Evolutionary conservation across 2,797 vertebrate species (phyloP).

Genomic region (Semaprochilodus insignis): DNA sequence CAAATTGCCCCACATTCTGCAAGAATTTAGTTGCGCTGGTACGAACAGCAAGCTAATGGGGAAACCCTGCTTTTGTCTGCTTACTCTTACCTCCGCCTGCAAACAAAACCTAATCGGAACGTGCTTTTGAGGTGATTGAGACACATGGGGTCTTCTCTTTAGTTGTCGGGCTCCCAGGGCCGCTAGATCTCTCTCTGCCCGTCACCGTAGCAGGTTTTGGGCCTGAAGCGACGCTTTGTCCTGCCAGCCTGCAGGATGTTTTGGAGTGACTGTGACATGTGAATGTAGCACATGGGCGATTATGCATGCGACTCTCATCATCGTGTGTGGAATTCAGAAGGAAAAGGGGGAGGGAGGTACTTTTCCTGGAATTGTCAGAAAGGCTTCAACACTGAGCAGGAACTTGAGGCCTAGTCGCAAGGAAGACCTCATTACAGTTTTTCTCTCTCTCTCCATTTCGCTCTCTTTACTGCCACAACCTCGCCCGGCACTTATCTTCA

Average conservation of each 20-base stretch:
- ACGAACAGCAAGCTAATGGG: neutral
- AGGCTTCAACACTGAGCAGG: neutral
- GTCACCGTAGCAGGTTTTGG: neutral
- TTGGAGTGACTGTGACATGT: slow-evolving; percentile 39
- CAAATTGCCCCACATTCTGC: neutral
- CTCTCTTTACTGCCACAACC: neutral
- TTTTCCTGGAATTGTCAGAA: slow-evolving; percentile 30
- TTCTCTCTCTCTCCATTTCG: slow-evolving; percentile 8
- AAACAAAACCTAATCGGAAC: neutral
- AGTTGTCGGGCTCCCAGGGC: neutral
- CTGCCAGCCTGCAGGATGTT: slow-evolving; percentile 14
- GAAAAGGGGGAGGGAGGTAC: slow-evolving; percentile 25
- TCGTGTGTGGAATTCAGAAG: slow-evolving; percentile 44
- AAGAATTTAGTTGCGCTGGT: neutral
- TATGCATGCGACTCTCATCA: slow-evolving; percentile 37
- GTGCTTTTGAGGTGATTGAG: neutral
- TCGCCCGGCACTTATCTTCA: slow-evolving; percentile 19
- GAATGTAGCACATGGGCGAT: slow-evolving; percentile 46
- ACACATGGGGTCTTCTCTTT: neutral
- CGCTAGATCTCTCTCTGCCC: neutral
- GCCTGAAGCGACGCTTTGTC: slow-evolving; percentile 16
- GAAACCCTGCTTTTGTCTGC: neutral
- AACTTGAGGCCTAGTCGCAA: neutral
- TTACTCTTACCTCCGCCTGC: neutral
- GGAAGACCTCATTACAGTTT: slow-evolving; percentile 14